Evolutionary conservation across 2,797 vertebrate species (phyloP), one percentile per base, ranked within the genome.

Genomic region (Macropodus opercularis): DNA sequence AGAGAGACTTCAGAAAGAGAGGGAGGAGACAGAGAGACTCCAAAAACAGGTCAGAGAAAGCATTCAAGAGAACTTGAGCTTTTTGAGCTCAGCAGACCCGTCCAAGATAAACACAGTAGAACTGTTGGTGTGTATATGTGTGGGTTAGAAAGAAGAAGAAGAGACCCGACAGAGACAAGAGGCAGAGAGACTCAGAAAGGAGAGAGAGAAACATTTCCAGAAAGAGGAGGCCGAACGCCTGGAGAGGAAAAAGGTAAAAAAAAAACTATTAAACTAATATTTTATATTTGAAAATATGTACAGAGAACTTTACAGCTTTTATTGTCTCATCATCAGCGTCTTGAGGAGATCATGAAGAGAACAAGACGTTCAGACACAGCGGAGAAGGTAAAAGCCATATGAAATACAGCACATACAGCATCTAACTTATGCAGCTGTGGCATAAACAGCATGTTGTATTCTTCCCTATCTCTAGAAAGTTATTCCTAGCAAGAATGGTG

Each of bases 261-360:
- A 3, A 32, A 32, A 13, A 0, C 32, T 8, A 18, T 10, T 46
- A 34, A 18, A 53, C 32, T 8, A 0, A 24, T 31, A 39, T 19
- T 31, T 58, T 1, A 18, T 19, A 26, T 42, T 62, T 14, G 7
- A 47, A 7, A n/a, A n/a, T n/a, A 0, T 0, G 15, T 4, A 19
- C 11, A 41, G 3, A 6, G 6, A 10, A 18, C 12, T 6, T 35
- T 58, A 51, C 26, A 8, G 1, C 9, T 38, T 0, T 35, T 50
- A 10, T 19, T 79, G 50, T 10, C 11, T 38, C 3, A 58, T 34
- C 63, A 69, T 56, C 48, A 99, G 97, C 93, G 96, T 57, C 94
- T 99, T 69, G 97, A 99, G 51, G 96, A 99, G 89, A 99, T 99
- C 75, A 99, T 99, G 97, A 98, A 94, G 90, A 94, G 97, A 89